Percentiles rank a stretch among this genome's conserved stretches.
These are phyloP conservation scores for Tragopan temminckii DNA, from an alignment of 2,797 vertebrate genomes.

Conservation along the genomic window DNA sequence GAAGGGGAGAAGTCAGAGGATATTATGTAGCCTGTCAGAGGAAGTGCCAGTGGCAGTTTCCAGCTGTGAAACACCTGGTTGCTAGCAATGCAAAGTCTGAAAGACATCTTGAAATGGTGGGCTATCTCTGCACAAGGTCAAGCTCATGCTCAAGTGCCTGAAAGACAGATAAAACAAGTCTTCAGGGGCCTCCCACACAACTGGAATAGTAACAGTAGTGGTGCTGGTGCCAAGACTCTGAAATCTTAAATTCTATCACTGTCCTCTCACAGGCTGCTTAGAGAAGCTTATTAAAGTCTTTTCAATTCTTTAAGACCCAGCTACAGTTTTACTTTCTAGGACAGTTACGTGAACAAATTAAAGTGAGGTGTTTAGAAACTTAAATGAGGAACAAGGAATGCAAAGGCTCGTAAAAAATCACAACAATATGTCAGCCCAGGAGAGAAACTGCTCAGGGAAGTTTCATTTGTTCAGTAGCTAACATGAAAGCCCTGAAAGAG, in stretches of 20 bases:
- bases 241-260: background rate
- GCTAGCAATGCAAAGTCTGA: background rate
- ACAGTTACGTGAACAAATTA: background rate
- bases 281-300: background rate
- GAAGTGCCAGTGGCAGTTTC: background rate
- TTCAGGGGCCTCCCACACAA: background rate
- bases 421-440: background rate
- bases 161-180: background rate
- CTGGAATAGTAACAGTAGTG: background rate
- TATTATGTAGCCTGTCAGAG: background rate
- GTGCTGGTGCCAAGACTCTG: background rate
- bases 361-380: background rate
- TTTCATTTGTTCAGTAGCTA: background rate
- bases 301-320: background rate
- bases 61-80: background rate
- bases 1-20: background rate
- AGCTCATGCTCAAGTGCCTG: background rate
- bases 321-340: background rate
- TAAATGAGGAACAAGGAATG: background rate
- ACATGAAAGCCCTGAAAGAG: background rate
- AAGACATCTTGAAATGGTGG: background rate
- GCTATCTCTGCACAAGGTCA: background rate
- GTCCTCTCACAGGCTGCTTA: background rate
- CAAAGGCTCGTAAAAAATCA: background rate
- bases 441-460: background rate